A percentile compares a stretch with the other conserved stretches of the same genome.
Conservation (phyloP, 2,113 vertebrate species). For the Donacobius atricapilla region DNA sequence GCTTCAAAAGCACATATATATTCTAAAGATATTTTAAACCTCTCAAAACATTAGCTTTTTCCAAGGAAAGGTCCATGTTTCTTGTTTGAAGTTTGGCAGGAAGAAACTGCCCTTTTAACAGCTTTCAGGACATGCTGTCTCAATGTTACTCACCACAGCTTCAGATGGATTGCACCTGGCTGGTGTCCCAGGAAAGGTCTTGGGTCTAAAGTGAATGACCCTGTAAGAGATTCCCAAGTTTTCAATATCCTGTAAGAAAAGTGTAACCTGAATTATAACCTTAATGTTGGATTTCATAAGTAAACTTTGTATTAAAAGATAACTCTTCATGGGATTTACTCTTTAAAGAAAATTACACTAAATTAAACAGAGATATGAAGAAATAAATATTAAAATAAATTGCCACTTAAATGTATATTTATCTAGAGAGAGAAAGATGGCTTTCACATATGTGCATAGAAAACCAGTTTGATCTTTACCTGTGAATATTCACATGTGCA, state of each 20-base stretch:
- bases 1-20: not conserved
- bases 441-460: not conserved
- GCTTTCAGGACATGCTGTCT: not conserved
- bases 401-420: not conserved
- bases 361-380: not conserved
- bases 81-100: not conserved
- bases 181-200: not conserved
- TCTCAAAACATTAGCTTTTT: not conserved
- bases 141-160: fast-evolving
- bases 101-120: not conserved
- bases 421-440: not conserved
- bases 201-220: not conserved
- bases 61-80: not conserved
- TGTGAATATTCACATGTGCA: too few relatives aligned
- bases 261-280: not conserved
- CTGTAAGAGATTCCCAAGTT: not conserved
- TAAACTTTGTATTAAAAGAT: not conserved
- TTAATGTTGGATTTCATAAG: not conserved
- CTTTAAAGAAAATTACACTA: not conserved
- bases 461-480: not conserved
- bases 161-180: not conserved
- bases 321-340: not conserved
- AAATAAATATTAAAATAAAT: not conserved
- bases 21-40: not conserved
- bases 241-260: not conserved